phyloP scores from a whole-genome alignment of 2,888 invertebrate genomes.

The Heliconius ethilla region DNA sequence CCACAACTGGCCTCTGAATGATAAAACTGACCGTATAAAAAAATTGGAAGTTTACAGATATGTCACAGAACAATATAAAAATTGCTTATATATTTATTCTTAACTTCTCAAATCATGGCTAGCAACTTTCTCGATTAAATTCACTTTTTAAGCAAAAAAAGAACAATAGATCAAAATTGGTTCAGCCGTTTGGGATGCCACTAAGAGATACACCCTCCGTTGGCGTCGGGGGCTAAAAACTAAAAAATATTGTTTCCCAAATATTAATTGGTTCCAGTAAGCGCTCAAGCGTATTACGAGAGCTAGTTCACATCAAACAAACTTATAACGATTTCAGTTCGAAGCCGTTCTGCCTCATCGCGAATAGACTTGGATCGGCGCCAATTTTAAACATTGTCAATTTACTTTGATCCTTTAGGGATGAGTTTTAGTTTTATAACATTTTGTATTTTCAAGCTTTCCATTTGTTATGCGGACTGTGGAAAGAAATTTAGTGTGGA shows the following conservation, averaged over 20 bases:
- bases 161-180: no score
- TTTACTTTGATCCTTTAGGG: constrained; percentile 39
- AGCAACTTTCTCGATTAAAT: no score
- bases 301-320: constrained; percentile 23
- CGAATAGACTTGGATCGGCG: constrained; percentile 30
- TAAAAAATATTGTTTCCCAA: not conserved
- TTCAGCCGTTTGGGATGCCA: not conserved
- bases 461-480: not conserved
- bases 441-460: not conserved
- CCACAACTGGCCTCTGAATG: no score
- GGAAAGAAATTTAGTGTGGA: not conserved
- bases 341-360: constrained; percentile 10
- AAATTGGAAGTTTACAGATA: no score
- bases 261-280: constrained; percentile 15
- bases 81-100: no score
- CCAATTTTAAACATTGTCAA: constrained; percentile 40
- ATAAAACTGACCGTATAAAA: no score
- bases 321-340: constrained; percentile 33
- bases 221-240: not conserved
- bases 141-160: no score
- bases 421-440: constrained; percentile 17
- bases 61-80: no score
- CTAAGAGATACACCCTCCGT: not conserved
- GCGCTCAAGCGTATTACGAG: constrained; percentile 6
- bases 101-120: no score